Percentiles rank a stretch among this genome's conserved stretches.
These are phyloP conservation scores for Andrena bucephala DNA, from an alignment of 2,888 invertebrate species.

Conservation along the genomic window DNA sequence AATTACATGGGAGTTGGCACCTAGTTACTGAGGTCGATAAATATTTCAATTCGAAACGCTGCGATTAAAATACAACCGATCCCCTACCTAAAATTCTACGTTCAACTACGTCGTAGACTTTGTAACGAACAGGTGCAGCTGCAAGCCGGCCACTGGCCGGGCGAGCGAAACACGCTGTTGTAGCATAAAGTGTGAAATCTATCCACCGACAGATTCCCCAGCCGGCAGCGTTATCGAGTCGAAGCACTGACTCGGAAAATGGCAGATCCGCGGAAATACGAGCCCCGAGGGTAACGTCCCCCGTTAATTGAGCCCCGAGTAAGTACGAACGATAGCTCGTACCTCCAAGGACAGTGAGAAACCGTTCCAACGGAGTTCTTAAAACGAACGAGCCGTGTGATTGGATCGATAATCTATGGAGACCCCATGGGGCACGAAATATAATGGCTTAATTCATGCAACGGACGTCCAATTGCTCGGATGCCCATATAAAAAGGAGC, in stretches of 20 bases:
- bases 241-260: constrained; percentile 54
- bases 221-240: constrained; percentile 44
- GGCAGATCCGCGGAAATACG: constrained; percentile 53
- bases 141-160: too few species aligned
- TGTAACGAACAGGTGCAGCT: too few species aligned
- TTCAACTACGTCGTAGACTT: too few species aligned
- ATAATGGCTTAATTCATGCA: constrained; percentile 78
- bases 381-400: constrained; percentile 73
- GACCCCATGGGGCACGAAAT: constrained; percentile 70
- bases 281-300: constrained; percentile 64
- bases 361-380: constrained; percentile 67
- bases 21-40: too few species aligned
- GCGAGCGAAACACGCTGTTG: not conserved
- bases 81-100: too few species aligned
- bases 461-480: constrained; percentile 30
- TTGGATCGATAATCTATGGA: constrained; percentile 75
- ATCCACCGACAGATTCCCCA: constrained; percentile 15
- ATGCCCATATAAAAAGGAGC: constrained; percentile 18
- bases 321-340: constrained; percentile 34
- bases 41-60: too few species aligned
- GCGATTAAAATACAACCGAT: too few species aligned
- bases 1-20: too few species aligned
- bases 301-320: constrained; percentile 63
- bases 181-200: not conserved
- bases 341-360: constrained; percentile 67